A percentile compares a stretch with the other conserved stretches of the same genome.
phyloP scores from a whole-genome alignment of 2,888 invertebrate species.

The Rhagophthalmus giganteus region DNA sequence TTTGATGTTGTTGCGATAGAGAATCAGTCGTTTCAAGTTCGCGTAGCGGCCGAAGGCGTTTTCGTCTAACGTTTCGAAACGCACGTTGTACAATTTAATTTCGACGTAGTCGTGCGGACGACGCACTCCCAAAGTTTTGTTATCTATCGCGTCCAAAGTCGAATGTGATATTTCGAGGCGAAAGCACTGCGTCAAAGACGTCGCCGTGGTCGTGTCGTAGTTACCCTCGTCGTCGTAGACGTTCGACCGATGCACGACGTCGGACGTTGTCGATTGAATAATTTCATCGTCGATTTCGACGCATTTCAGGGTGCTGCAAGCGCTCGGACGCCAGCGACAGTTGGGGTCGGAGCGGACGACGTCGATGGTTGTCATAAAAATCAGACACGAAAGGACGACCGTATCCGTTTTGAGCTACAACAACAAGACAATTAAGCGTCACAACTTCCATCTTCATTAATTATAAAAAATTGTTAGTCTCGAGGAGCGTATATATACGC shows the following conservation, averaged over 20 bases:
- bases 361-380: background rate
- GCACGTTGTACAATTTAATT: background rate
- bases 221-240: background rate
- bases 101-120: background rate
- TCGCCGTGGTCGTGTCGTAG: background rate
- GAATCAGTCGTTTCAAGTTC: too few species aligned
- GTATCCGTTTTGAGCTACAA: too few species aligned
- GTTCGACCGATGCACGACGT: background rate
- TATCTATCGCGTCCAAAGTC: background rate
- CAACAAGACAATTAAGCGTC: too few species aligned
- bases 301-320: background rate
- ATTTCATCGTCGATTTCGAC: background rate
- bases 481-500: too few species aligned
- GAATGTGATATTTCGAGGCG: background rate
- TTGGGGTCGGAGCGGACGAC: background rate
- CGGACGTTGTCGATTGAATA: too few species aligned
- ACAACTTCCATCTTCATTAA: too few species aligned
- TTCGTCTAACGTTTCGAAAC: background rate
- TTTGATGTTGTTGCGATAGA: too few species aligned
- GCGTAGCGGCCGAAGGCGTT: too few species aligned
- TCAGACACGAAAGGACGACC: too few species aligned
- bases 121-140: background rate
- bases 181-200: background rate
- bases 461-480: too few species aligned
- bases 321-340: background rate